phyloP scores from a whole-genome alignment of 2,797 vertebrate species.

The Lepilemur septentrionalis region DNA sequence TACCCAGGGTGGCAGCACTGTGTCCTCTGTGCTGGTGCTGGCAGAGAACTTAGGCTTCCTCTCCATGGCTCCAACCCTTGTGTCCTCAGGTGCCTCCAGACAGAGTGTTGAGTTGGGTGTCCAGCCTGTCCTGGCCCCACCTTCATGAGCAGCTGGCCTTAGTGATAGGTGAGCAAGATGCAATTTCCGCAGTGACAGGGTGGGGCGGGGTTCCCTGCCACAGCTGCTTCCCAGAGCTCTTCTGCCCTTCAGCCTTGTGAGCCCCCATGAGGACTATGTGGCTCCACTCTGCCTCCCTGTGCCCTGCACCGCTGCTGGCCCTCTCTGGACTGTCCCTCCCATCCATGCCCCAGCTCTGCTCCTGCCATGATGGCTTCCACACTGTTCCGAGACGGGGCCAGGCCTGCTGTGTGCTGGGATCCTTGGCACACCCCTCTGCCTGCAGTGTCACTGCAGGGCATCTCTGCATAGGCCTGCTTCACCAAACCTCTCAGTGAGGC shows the following conservation, averaged over 20 bases:
- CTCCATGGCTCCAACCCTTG: too few species aligned
- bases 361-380: background rate
- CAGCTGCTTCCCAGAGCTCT: background rate
- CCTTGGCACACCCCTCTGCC: background rate
- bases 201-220: background rate
- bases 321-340: background rate
- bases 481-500: background rate
- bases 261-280: background rate
- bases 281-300: background rate
- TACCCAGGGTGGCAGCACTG: accelerated
- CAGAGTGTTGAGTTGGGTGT: background rate
- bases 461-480: background rate
- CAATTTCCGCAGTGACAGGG: background rate
- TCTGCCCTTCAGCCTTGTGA: background rate
- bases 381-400: too few species aligned
- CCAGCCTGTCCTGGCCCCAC: background rate
- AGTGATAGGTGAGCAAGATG: background rate
- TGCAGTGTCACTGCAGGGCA: too few species aligned
- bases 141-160: background rate
- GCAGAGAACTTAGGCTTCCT: background rate
- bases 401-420: background rate
- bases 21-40: background rate
- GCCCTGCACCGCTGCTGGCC: background rate
- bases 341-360: background rate
- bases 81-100: background rate